Conservation (phyloP, 2,797 vertebrate genomes). For the Hippocampus kuda region DNA sequence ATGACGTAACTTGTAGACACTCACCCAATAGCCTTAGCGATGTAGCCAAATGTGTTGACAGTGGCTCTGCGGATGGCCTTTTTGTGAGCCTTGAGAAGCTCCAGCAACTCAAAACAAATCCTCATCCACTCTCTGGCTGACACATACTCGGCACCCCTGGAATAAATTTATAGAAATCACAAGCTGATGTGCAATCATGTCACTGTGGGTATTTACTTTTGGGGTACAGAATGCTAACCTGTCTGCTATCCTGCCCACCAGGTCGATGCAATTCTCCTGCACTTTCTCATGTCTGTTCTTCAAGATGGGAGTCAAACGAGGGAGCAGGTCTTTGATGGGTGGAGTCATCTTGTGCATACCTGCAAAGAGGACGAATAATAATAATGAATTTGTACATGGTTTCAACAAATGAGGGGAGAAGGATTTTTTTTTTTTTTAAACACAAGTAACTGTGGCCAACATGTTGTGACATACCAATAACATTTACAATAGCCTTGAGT, state of each 20-base stretch:
- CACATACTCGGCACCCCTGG: conserved; percentile 94
- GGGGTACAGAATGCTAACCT: conserved; percentile 62
- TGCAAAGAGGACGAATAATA: conserved; percentile 24
- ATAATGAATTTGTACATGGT: neutral
- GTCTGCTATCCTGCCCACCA: conserved; percentile 96
- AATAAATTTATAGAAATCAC: conserved; percentile 10
- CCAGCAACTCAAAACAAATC: conserved; percentile 96
- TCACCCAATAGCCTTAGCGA: conserved; percentile 98
- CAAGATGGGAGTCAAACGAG: conserved; percentile 92
- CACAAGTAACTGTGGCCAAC: neutral
- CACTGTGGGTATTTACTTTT: neutral
- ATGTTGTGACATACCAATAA: conserved; percentile 78
- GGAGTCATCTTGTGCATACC: conserved; percentile 99
- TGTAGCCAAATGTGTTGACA: conserved; percentile 98
- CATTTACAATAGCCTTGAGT: conserved; percentile 96
- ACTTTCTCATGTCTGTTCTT: conserved; percentile 99
- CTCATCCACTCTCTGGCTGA: conserved; percentile 99
- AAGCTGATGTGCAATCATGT: neutral
- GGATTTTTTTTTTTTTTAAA: no score
- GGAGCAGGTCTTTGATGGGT: conserved; percentile 96
- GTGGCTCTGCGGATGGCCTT: conserved; percentile 97
- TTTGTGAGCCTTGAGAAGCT: conserved; percentile 95
- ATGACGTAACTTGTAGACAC: conserved; percentile 17
- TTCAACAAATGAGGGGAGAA: neutral
- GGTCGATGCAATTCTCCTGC: conserved; percentile 98